Evolutionary conservation across 2,888 invertebrate species (phyloP), one percentile per base, ranked within the genome.

Genomic region (Rotaria sp.): DNA sequence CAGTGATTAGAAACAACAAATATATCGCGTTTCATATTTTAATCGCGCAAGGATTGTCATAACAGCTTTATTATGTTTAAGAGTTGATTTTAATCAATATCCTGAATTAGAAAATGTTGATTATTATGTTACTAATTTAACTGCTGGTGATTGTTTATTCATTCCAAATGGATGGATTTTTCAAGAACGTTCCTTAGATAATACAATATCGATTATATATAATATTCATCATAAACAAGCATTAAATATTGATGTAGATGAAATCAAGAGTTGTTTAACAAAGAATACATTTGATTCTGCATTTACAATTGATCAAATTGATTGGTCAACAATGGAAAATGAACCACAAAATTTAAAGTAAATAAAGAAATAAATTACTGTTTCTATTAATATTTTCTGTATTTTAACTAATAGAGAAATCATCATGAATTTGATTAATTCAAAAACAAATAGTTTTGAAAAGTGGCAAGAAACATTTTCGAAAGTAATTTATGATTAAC

Each of bases 91-190:
- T 8, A 57, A 84, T 35, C 50, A 84, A 41, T 87, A 85, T 84
- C 87, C 87, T 10, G 30, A 41, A 18, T 24, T 87, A 26, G 45
- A 85, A 80, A 85, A 85, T 45, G 24, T 87, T 48, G 85, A 87
- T 30, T 87, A 87, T 85, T 41, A 87, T 84, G 45, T 41, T 48
- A 57, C 84, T 13, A 85, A 85, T 85, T 50, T 87, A 84, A 48
- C 86, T 24, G 85, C 87, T 35, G 87, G 87, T n/a, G 87, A 87
- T 84, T 87, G 87, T 80, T 30, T 87, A 30, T 87, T 86, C 38
- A 87, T 87, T 57, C 87, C 87, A 8, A 85, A 48, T 24, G 48
- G 55, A 55, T 87, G 87, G 87, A 84, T 87, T 38, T 48, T 48
- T 45, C 13, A 80, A 3, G 41, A 45, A 80, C 48, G n/a, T n/a